A percentile compares a stretch with the other conserved stretches of the same genome.
phyloP scores from a whole-genome alignment of 2,797 vertebrate species.

The Pithecia hirsuta region DNA sequence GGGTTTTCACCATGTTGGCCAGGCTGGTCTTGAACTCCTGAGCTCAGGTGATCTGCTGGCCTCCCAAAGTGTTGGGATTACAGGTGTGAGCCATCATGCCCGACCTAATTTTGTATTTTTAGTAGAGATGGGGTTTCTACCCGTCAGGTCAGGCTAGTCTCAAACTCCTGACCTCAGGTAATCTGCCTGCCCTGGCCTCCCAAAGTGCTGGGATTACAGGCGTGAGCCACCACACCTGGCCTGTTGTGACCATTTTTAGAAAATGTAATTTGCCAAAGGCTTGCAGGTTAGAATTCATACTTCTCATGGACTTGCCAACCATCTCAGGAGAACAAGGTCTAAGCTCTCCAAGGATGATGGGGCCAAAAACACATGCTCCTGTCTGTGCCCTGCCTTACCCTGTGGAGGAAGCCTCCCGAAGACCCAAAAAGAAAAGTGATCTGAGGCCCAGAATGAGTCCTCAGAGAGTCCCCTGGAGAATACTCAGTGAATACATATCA shows the following conservation, averaged over 20 bases:
- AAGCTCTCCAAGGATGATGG: neutral
- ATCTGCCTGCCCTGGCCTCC: neutral
- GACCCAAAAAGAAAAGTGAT: neutral
- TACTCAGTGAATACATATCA: neutral
- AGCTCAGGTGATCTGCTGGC: neutral
- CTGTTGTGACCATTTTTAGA: neutral
- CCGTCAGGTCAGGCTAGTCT: neutral
- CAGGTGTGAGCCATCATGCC: neutral
- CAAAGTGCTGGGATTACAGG: neutral
- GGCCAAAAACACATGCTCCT: neutral
- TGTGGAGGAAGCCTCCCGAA: neutral
- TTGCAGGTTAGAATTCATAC: neutral
- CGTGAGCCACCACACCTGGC: neutral
- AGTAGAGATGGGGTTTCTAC: neutral
- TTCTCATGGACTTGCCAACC: neutral
- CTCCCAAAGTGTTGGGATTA: neutral
- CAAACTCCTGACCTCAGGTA: neutral
- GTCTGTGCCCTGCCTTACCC: neutral
- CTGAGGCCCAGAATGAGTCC: neutral
- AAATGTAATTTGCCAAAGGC: neutral
- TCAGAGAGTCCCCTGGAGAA: neutral
- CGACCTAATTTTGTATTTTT: neutral
- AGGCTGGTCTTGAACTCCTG: neutral
- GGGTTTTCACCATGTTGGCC: neutral
- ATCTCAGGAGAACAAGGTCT: neutral